Conservation (phyloP, 2,113 vertebrate genomes). For the Indicator indicator region DNA sequence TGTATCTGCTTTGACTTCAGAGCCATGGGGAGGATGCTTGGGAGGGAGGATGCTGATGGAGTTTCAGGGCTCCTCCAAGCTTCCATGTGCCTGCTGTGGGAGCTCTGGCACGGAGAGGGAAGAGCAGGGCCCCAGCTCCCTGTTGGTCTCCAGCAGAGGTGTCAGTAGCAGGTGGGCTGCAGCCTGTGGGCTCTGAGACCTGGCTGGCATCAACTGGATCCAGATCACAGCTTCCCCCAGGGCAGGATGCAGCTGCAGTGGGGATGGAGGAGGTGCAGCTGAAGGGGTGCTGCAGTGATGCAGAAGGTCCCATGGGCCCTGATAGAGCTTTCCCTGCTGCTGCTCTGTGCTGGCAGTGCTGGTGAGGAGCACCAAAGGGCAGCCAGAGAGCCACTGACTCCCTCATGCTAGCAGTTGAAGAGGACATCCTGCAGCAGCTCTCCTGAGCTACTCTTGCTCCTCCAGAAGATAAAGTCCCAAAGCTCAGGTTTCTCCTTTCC, state of each 20-base stretch:
- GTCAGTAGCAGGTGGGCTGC: background rate
- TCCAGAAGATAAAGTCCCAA: background rate
- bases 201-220: background rate
- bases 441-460: background rate
- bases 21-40: background rate
- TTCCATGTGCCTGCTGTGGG: background rate
- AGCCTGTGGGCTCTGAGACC: background rate
- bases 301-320: background rate
- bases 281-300: background rate
- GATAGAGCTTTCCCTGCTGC: background rate
- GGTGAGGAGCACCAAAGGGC: background rate
- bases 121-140: background rate
- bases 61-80: background rate
- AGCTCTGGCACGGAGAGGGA: background rate
- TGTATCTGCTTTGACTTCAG: background rate
- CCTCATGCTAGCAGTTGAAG: background rate
- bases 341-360: background rate
- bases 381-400: background rate
- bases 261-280: background rate
- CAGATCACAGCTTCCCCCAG: background rate
- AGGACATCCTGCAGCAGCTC: background rate
- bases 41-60: background rate
- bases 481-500: background rate
- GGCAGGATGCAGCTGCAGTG: background rate
- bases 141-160: background rate